phyloP scores from a whole-genome alignment of 2,113 vertebrate genomes.

The Bombycilla garrulus region DNA sequence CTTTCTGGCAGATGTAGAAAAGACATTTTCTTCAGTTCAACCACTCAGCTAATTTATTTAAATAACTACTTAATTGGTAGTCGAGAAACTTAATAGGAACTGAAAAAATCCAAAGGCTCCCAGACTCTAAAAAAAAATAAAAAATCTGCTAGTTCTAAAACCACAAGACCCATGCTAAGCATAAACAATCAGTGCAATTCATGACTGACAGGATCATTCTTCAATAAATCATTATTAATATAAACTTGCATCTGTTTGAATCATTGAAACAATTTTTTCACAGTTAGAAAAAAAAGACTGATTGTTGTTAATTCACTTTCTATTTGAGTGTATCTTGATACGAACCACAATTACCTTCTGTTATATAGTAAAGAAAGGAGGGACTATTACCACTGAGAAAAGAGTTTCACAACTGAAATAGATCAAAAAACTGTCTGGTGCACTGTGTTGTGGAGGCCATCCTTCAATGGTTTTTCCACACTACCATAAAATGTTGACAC shows the following conservation, averaged over 20 bases:
- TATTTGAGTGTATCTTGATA: background rate
- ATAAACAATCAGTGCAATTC: background rate
- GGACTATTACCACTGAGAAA: background rate
- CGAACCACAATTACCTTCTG: background rate
- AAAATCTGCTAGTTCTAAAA: background rate
- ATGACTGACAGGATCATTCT: background rate
- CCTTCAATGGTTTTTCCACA: background rate
- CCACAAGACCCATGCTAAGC: background rate
- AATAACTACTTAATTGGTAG: background rate
- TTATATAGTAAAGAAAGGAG: background rate
- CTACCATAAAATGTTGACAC: background rate
- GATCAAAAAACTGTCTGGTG: background rate
- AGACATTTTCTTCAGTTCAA: background rate
- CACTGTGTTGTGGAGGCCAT: background rate
- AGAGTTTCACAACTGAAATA: background rate
- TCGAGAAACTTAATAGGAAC: background rate
- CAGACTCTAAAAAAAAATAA: background rate
- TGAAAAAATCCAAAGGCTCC: background rate
- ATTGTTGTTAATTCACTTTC: background rate
- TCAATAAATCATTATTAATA: background rate
- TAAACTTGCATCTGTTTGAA: background rate
- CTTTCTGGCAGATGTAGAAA: constrained; percentile 5
- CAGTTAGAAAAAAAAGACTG: background rate
- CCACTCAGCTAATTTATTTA: constrained; percentile 6
- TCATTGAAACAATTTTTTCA: background rate